phyloP scores from a whole-genome alignment of 2,113 vertebrate species.

The Guaruba guarouba region DNA sequence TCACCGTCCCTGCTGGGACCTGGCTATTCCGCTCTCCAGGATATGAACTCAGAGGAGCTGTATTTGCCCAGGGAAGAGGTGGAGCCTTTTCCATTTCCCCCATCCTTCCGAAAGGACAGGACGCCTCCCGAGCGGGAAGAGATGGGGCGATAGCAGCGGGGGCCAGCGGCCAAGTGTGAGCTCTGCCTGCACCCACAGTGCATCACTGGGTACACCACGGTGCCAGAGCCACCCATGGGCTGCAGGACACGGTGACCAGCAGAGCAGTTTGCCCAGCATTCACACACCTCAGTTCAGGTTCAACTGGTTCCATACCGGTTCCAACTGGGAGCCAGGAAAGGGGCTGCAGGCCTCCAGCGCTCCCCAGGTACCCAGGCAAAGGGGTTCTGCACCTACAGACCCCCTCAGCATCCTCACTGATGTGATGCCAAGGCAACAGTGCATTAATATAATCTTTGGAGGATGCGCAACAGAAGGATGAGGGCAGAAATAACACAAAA shows the following conservation, averaged over 20 bases:
- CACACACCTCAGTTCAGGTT: neutral
- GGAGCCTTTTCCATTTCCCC: slow-evolving; percentile 70
- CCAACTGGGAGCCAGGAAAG: neutral
- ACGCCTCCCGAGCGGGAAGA: slow-evolving; percentile 53
- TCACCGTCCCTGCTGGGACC: slow-evolving; percentile 66
- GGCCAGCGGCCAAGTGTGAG: neutral
- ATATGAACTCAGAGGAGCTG: slow-evolving; percentile 66
- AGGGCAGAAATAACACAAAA: slow-evolving; percentile 32
- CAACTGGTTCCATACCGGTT: neutral
- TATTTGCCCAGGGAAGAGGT: slow-evolving; percentile 72
- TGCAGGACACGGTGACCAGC: neutral
- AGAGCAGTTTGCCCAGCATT: neutral
- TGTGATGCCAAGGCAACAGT: neutral
- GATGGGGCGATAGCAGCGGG: slow-evolving; percentile 13
- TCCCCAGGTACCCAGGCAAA: neutral
- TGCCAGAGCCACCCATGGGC: neutral
- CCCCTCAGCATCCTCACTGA: neutral
- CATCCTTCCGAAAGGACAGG: slow-evolving; percentile 72
- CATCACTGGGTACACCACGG: fast-evolving
- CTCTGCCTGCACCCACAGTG: neutral
- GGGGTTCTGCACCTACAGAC: neutral
- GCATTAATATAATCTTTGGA: neutral
- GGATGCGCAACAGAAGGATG: neutral
- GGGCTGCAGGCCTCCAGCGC: fast-evolving
- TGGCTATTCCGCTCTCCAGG: slow-evolving; percentile 59